phyloP scores from a whole-genome alignment of 2,888 invertebrate genomes.

The Lucinisca nassula region DNA sequence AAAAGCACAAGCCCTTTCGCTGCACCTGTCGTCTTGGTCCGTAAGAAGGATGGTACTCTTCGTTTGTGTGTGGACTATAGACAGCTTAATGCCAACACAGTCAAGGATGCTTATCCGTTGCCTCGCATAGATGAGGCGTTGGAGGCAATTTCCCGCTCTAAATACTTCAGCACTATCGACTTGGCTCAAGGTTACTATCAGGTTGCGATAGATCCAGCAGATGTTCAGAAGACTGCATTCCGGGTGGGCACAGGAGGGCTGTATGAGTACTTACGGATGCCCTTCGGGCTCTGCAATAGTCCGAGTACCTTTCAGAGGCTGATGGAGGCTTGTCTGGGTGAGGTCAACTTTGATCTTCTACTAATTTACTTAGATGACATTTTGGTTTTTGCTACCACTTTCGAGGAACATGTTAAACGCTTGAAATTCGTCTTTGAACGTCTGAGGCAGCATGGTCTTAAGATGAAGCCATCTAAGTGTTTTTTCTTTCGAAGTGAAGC shows the following conservation, averaged over 20 bases:
- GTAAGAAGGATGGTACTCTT: slow-evolving; percentile 1
- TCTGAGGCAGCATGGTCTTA: slow-evolving; percentile 45
- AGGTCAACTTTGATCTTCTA: slow-evolving; percentile 54
- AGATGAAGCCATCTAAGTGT: slow-evolving; percentile 57
- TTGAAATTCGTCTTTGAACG: slow-evolving; percentile 52
- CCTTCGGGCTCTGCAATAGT: slow-evolving; percentile 61
- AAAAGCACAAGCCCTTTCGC: not conserved
- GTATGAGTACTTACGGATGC: slow-evolving; percentile 65
- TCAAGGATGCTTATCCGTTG: not conserved
- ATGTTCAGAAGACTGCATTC: slow-evolving; percentile 33
- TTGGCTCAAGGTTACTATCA: not conserved
- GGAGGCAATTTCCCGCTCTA: not conserved
- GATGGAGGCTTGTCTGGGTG: slow-evolving; percentile 67
- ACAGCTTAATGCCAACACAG: not conserved
- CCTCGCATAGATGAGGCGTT: not conserved
- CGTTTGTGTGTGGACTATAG: slow-evolving; percentile 1
- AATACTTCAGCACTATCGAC: not conserved
- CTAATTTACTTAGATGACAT: slow-evolving; percentile 73
- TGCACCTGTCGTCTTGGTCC: slow-evolving; percentile 1
- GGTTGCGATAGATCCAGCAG: slow-evolving; percentile 8
- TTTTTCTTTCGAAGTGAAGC: slow-evolving; percentile 42
- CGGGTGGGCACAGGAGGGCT: slow-evolving; percentile 34
- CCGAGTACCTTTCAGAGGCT: slow-evolving; percentile 67
- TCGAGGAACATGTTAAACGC: slow-evolving; percentile 48
- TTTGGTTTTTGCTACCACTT: slow-evolving; percentile 50